Base-by-base conservation (phyloP, 2,797 vertebrate species). In the Podarcis siculus region DNA sequence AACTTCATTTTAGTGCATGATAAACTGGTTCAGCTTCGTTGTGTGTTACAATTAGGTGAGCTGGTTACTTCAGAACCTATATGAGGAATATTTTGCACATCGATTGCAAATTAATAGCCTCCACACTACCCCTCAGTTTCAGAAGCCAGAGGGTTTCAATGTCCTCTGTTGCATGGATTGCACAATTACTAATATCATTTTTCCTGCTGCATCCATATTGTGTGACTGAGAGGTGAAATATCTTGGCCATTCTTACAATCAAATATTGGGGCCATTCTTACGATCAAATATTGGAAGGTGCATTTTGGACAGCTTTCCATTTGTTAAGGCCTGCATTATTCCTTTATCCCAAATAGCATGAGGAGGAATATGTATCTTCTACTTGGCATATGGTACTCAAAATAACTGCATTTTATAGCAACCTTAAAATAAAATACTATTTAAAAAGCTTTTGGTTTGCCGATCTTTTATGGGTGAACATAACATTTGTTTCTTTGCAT, bases 381-480 rank as follows among this genome's bases (percentile, higher is more conserved):
- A 78, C 37, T 87, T 88, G 58, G 71, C 45, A 1, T 91, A 87
- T 93, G 93, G 89, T 91, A 82, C 58, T 84, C 78, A 1, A 95
- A 87, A 91, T 69, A 94, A 61, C 13, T 8, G 93, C 95, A 89
- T 93, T 89, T 80, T 93, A 92, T 96, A 91, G 88, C 90, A 93
- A 37, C 39, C 81, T 92, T 91, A 92, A 96, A 95, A 95, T 92
- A 95, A 95, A 95, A 89, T 58, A 49, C 2, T 90, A 0, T 94
- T 87, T 79, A 90, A 95, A 95, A 96, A 92, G 83, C 77, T 94
- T 91, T 94, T 95, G 92, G 79, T 94, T 95, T 96, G 93, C 91
- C 92, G 91, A 19, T 94, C 91, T 96, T 96, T 96, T 91, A 92
- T 95, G 94, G 90, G 71, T 95, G 86, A 85, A 80, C 81, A 83